Evolutionary conservation across 2,888 invertebrate species (phyloP).

Genomic region (Polietes domitor): DNA sequence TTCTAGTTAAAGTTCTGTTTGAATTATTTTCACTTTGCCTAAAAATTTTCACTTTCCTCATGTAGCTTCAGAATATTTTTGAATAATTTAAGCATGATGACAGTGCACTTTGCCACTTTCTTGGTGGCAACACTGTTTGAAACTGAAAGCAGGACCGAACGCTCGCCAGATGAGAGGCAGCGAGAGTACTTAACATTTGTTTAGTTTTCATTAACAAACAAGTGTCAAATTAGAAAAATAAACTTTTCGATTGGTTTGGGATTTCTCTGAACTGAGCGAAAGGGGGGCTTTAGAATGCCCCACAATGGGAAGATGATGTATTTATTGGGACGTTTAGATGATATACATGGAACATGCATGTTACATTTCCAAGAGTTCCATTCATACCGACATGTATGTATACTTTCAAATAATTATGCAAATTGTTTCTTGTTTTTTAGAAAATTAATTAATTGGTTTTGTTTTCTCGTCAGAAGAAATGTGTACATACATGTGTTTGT

Average conservation of each 20-base stretch:
- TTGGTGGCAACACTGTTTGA: too few relatives aligned
- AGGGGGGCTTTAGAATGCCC: constrained; percentile 22
- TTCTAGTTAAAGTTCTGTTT: too few relatives aligned
- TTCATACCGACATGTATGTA: neutral
- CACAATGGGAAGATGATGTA: constrained; percentile 37
- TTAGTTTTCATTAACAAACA: constrained; percentile 59
- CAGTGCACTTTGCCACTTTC: too few relatives aligned
- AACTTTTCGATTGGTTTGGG: neutral
- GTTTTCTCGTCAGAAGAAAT: neutral
- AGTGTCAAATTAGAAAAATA: constrained; percentile 59
- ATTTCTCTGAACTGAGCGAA: neutral
- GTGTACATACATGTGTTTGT: too few relatives aligned
- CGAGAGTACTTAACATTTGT: constrained; percentile 47
- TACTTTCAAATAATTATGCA: constrained; percentile 11
- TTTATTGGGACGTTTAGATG: constrained; percentile 30
- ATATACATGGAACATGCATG: constrained; percentile 28
- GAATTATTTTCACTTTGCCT: too few relatives aligned
- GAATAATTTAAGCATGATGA: too few relatives aligned
- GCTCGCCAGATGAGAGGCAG: neutral
- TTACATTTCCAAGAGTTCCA: neutral
- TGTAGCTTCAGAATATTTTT: too few relatives aligned
- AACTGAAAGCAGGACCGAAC: neutral
- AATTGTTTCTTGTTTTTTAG: constrained; percentile 9
- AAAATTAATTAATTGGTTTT: constrained; percentile 22
- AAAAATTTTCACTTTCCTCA: too few relatives aligned